phyloP scores from a whole-genome alignment of 30 jellyfish, hydroid and myxozoan genomes.

The Hydractinia echinata region DNA sequence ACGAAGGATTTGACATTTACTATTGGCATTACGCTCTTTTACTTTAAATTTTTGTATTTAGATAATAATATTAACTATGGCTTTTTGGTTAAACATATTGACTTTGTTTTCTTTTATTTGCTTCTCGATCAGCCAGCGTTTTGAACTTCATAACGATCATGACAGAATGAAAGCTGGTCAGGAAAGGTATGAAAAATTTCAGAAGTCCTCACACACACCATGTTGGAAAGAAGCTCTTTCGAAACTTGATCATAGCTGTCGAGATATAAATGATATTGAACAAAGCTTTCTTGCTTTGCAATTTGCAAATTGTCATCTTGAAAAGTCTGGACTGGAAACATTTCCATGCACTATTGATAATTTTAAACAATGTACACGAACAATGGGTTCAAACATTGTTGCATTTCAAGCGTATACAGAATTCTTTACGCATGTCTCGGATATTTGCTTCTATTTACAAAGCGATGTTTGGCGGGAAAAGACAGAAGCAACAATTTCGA shows the following conservation, averaged over 20 bases:
- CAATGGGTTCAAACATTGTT: slow-evolving; percentile 47
- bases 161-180: slow-evolving; percentile 36
- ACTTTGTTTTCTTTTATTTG: background rate
- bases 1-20: too few relatives aligned
- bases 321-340: slow-evolving; percentile 68
- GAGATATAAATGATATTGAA: slow-evolving; percentile 60
- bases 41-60: background rate
- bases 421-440: slow-evolving; percentile 72
- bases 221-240: slow-evolving; percentile 74
- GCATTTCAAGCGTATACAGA: slow-evolving; percentile 69
- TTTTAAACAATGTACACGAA: slow-evolving; percentile 55
- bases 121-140: background rate
- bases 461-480: slow-evolving; percentile 88
- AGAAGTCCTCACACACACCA: slow-evolving; percentile 19
- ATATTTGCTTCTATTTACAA: slow-evolving; percentile 70
- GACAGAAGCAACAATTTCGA: slow-evolving; percentile 65
- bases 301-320: slow-evolving; percentile 86
- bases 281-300: slow-evolving; percentile 71
- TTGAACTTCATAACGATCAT: slow-evolving; percentile 18
- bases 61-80: background rate
- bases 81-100: background rate
- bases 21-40: background rate
- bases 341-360: slow-evolving; percentile 45
- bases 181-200: slow-evolving; percentile 31
- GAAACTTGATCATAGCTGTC: slow-evolving; percentile 45